Percentiles rank a stretch among this genome's conserved stretches.
Evolutionary conservation across 2,888 invertebrate genomes (phyloP).

Genomic region (Ypsolopha sequella): DNA sequence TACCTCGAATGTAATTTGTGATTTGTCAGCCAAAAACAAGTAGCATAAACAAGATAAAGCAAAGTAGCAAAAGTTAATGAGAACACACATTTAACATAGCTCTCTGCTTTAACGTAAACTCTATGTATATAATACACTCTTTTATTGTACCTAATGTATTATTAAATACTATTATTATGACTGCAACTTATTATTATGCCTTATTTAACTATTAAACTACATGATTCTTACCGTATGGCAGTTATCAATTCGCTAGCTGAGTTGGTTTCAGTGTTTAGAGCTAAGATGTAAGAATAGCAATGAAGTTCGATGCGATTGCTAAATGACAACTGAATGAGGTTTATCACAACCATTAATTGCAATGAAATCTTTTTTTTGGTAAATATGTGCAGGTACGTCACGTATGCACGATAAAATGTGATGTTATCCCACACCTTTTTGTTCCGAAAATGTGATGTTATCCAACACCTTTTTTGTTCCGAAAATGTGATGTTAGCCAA

Average conservation of each 20-base stretch:
- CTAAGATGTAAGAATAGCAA: slow-evolving; percentile 13
- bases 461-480: not conserved
- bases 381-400: slow-evolving; percentile 50
- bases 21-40: no score
- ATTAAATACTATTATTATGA: slow-evolving; percentile 68
- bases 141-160: slow-evolving; percentile 52
- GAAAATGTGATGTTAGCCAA: no score
- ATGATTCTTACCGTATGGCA: slow-evolving; percentile 67
- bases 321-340: slow-evolving; percentile 47
- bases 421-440: not conserved
- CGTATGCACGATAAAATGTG: not conserved
- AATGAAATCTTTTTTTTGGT: slow-evolving; percentile 53
- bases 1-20: no score
- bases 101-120: not conserved
- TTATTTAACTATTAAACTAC: slow-evolving; percentile 31
- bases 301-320: not conserved
- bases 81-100: slow-evolving; percentile 1
- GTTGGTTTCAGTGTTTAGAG: slow-evolving; percentile 26
- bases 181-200: slow-evolving; percentile 54
- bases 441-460: not conserved
- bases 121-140: slow-evolving; percentile 20
- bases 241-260: slow-evolving; percentile 68
- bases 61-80: not conserved
- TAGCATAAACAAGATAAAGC: no score
- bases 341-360: slow-evolving; percentile 67